These are phyloP conservation scores for Upupa epops DNA, from an alignment of 2,113 vertebrate species.

Conservation along the genomic window DNA sequence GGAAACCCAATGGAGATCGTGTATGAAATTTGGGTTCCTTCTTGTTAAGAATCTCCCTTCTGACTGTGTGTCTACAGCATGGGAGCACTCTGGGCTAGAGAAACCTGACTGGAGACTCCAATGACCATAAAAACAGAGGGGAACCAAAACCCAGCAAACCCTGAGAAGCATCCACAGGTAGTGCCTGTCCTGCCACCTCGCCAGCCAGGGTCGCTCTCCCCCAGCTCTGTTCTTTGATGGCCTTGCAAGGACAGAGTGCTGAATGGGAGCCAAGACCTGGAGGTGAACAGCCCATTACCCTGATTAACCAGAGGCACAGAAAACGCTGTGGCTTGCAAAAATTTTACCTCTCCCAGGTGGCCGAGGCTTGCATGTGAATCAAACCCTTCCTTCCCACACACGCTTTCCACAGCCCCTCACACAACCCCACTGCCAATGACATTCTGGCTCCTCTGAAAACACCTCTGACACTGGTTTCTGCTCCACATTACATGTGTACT, in stretches of 20 bases:
- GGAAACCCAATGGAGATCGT: fast-evolving
- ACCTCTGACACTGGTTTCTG: not conserved
- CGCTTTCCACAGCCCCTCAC: not conserved
- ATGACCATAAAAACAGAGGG: not conserved
- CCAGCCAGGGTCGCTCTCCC: fast-evolving
- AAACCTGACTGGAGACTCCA: not conserved
- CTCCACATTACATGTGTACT: not conserved
- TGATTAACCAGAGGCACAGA: not conserved
- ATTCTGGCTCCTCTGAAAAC: not conserved
- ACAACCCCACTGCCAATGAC: not conserved
- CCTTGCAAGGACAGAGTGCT: not conserved
- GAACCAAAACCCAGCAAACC: not conserved
- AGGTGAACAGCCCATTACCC: not conserved
- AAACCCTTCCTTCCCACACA: not conserved
- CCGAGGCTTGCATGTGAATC: fast-evolving
- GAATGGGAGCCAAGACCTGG: not conserved
- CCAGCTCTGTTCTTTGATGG: not conserved
- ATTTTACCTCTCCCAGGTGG: not conserved
- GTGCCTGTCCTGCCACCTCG: fast-evolving
- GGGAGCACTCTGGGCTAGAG: fast-evolving
- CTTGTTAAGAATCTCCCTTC: not conserved
- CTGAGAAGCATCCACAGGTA: fast-evolving
- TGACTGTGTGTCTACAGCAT: fast-evolving
- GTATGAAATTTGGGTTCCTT: not conserved
- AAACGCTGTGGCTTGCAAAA: not conserved